These are phyloP conservation scores for Choristoneura fumiferana DNA, from an alignment of 1,140 invertebrate genomes.

Conservation along the genomic window DNA sequence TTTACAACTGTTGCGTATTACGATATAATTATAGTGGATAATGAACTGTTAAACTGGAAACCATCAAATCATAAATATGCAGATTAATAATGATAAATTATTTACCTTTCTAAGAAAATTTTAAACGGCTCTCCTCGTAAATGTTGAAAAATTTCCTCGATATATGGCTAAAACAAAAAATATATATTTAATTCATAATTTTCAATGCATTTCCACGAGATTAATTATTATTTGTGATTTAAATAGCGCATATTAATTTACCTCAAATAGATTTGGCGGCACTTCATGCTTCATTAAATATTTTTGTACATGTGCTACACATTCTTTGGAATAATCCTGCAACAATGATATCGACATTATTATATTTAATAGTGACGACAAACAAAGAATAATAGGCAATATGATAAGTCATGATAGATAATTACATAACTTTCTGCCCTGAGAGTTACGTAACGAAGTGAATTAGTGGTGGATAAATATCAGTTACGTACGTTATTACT, in stretches of 20 bases:
- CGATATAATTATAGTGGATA: conserved; percentile 23
- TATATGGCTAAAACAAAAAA: conserved; percentile 90
- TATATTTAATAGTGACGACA: neutral
- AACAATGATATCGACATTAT: conserved; percentile 64
- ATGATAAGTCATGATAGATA: neutral
- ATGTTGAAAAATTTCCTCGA: conserved; percentile 99
- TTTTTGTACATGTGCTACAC: conserved; percentile 97
- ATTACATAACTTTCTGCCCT: conserved; percentile 1
- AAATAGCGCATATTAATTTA: too few relatives aligned
- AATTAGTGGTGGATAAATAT: neutral
- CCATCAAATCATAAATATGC: too few relatives aligned
- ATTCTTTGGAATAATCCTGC: conserved; percentile 98
- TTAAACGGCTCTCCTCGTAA: conserved; percentile 97
- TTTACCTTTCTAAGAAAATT: conserved; percentile 97
- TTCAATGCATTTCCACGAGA: too few relatives aligned
- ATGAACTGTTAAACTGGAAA: too few relatives aligned
- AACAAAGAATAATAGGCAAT: conserved; percentile 1
- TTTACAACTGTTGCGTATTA: conserved; percentile 14
- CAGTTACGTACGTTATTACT: neutral
- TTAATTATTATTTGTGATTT: too few relatives aligned
- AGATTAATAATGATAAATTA: conserved; percentile 18
- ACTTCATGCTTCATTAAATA: conserved; percentile 98
- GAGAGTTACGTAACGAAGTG: neutral
- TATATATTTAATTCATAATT: conserved; percentile 2
- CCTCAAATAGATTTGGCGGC: conserved; percentile 98